Conservation (phyloP, 2,888 invertebrate genomes). For the Eupithecia pulchellata region DNA sequence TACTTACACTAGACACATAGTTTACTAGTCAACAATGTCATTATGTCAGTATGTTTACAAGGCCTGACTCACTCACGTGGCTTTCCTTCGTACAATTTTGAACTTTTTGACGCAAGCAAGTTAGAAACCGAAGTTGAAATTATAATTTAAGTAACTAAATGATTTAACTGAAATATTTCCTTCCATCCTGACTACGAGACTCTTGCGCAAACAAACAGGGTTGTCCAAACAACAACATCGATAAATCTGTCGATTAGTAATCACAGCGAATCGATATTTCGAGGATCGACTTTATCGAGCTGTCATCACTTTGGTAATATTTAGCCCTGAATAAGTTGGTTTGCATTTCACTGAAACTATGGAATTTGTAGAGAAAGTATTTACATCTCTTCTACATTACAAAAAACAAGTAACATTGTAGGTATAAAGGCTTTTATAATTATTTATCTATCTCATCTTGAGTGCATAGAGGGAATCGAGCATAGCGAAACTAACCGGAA, state of each 20-base stretch:
- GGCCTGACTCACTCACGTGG: too few species aligned
- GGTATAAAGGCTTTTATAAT: not conserved
- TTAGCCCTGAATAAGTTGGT: not conserved
- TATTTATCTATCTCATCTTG: not conserved
- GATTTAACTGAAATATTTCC: not conserved
- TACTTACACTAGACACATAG: too few species aligned
- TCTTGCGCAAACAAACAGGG: conserved; percentile 51
- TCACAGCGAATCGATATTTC: conserved; percentile 40
- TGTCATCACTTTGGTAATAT: conserved; percentile 29
- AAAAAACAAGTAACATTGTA: too few species aligned
- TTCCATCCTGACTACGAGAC: conserved; percentile 7
- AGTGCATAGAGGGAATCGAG: too few species aligned
- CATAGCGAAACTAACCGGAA: too few species aligned
- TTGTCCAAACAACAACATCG: conserved; percentile 51
- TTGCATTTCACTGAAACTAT: not conserved
- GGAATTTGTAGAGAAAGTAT: not conserved
- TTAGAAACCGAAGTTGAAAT: not conserved
- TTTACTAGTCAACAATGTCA: too few species aligned
- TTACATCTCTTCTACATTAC: not conserved
- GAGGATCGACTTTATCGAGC: conserved; percentile 35
- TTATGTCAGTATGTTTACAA: too few species aligned
- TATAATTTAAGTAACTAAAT: too few species aligned
- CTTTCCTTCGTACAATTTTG: too few species aligned
- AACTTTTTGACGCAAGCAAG: too few species aligned
- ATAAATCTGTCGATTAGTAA: conserved; percentile 52